Conservation (phyloP, 2,797 vertebrate species). For the Pseudochaenichthys georgianus region DNA sequence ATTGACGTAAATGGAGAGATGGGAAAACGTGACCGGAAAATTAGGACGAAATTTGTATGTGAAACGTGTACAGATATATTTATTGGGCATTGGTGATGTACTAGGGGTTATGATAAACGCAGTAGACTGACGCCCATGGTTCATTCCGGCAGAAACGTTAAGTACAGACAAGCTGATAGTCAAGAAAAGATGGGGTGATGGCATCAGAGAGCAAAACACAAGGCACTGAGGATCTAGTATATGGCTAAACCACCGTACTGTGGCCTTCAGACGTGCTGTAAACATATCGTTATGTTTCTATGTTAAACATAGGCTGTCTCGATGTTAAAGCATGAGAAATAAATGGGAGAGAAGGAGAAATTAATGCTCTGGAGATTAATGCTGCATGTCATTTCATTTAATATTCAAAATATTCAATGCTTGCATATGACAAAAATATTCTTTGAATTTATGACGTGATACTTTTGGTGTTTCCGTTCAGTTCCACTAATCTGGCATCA, state of each 20-base stretch:
- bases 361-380: slow-evolving; percentile 17
- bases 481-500: background rate
- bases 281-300: slow-evolving; percentile 48
- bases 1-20: slow-evolving; percentile 9
- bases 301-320: slow-evolving; percentile 30
- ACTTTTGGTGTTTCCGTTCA: background rate
- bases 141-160: background rate
- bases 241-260: slow-evolving; percentile 22
- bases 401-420: background rate
- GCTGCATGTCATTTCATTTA: slow-evolving; percentile 10
- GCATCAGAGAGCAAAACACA: slow-evolving; percentile 34
- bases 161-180: no score
- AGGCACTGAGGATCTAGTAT: slow-evolving; percentile 56
- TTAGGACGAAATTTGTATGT: background rate
- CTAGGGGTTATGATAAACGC: background rate
- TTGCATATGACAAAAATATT: background rate
- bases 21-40: background rate
- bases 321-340: background rate
- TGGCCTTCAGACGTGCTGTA: slow-evolving; percentile 59
- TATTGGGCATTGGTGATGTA: background rate
- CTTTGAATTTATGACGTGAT: background rate
- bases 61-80: background rate
- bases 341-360: slow-evolving; percentile 18
- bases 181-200: slow-evolving; percentile 17
- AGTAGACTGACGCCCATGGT: background rate